Percentiles rank a stretch among this genome's conserved stretches.
Evolutionary conservation across 2,888 invertebrate species (phyloP).

Genomic region (Seira sanloemensis): DNA sequence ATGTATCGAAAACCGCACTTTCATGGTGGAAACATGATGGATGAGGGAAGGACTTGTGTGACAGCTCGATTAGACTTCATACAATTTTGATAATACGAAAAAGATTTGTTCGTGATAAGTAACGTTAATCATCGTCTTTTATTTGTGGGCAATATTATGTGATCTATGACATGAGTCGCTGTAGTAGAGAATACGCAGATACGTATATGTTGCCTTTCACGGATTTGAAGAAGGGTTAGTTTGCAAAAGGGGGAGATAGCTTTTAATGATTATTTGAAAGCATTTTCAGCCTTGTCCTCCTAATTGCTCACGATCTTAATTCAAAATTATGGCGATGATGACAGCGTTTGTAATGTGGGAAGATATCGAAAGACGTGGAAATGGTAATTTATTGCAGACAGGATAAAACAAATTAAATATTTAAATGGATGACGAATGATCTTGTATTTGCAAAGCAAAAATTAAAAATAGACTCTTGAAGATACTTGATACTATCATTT

Average conservation of each 20-base stretch:
- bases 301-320: not conserved
- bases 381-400: no score
- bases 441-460: no score
- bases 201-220: not conserved
- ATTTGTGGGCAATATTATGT: not conserved
- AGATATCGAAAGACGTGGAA: no score
- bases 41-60: conserved; percentile 33
- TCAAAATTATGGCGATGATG: not conserved
- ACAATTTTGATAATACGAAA: conserved; percentile 8
- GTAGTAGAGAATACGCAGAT: no score
- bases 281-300: not conserved
- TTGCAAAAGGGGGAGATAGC: no score
- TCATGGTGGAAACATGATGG: conserved; percentile 41
- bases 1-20: not conserved
- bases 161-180: not conserved
- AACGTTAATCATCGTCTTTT: not conserved
- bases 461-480: no score
- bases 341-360: not conserved
- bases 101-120: not conserved
- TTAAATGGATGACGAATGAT: no score
- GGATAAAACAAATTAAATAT: no score
- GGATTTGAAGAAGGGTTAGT: not conserved
- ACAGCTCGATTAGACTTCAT: conserved; percentile 49
- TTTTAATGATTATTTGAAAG: not conserved
- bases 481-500: no score